These are phyloP conservation scores for Stenotaenia linearis DNA, from an alignment of 2,888 invertebrate genomes.

Conservation along the genomic window DNA sequence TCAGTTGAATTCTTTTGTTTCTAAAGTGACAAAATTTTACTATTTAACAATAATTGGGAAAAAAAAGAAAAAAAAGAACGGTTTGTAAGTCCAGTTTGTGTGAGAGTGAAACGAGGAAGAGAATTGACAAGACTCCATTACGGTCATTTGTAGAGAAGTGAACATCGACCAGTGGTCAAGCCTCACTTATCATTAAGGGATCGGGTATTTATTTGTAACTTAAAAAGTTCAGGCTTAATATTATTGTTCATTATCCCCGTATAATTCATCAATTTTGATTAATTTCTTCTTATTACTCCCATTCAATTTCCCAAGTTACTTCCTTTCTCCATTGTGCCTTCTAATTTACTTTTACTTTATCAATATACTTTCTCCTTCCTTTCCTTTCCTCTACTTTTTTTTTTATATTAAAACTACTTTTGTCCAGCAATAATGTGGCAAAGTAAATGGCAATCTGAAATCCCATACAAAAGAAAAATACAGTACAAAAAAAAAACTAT, in stretches of 20 bases:
- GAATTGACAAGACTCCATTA: not conserved
- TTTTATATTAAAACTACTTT: too few species aligned
- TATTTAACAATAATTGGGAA: not conserved
- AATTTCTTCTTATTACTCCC: not conserved
- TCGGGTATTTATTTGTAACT: not conserved
- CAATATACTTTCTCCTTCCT: too few species aligned
- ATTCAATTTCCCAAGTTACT: not conserved
- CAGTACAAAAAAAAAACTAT: too few species aligned
- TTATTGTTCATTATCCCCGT: not conserved
- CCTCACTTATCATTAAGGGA: conserved; percentile 13
- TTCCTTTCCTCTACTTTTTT: too few species aligned
- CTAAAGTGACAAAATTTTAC: not conserved
- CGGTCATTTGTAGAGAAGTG: conserved; percentile 1
- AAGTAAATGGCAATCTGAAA: too few species aligned
- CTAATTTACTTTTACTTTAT: too few species aligned
- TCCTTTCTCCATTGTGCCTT: not conserved
- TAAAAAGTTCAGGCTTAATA: not conserved
- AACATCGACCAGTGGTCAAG: conserved; percentile 26
- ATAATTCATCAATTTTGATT: not conserved
- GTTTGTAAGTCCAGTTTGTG: not conserved
- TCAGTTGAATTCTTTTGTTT: not conserved
- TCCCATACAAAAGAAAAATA: too few species aligned
- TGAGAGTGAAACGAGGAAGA: not conserved
- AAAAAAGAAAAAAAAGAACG: not conserved
- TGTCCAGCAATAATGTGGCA: too few species aligned